Evolutionary conservation across 2,797 vertebrate genomes (phyloP).

Genomic region (Clarias platycephalus): DNA sequence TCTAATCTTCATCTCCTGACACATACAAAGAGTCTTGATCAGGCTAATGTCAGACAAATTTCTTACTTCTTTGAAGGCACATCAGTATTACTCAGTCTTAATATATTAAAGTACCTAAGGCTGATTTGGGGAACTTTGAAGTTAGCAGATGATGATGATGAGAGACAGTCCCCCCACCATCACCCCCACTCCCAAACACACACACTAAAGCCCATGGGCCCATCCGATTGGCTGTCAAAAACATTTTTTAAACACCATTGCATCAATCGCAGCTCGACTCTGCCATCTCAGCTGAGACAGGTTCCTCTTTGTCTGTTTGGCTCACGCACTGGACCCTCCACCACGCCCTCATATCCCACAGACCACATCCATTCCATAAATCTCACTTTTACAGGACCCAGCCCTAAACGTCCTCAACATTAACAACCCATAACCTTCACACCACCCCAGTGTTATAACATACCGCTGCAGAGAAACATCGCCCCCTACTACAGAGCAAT

Average conservation of each 20-base stretch:
- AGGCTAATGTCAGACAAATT: background rate
- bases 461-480: background rate
- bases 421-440: constrained; percentile 31
- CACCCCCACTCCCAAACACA: background rate
- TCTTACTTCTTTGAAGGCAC: background rate
- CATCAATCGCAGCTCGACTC: constrained; percentile 71
- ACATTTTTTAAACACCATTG: constrained; percentile 75
- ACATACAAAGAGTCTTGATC: background rate
- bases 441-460: background rate
- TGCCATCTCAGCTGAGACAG: constrained; percentile 71
- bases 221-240: constrained; percentile 75
- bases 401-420: constrained; percentile 47
- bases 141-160: constrained; percentile 67
- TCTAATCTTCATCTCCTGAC: background rate
- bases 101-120: constrained; percentile 64
- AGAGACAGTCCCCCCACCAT: constrained; percentile 55
- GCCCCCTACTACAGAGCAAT: background rate
- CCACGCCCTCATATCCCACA: constrained; percentile 50
- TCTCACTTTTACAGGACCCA: constrained; percentile 63
- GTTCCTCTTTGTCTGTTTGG: constrained; percentile 70
- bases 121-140: constrained; percentile 54
- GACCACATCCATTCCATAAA: constrained; percentile 66
- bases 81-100: background rate
- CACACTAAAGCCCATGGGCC: constrained; percentile 60
- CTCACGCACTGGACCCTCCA: constrained; percentile 45